Conservation (phyloP, 1,140 invertebrate genomes). For the Orius insidiosus region DNA sequence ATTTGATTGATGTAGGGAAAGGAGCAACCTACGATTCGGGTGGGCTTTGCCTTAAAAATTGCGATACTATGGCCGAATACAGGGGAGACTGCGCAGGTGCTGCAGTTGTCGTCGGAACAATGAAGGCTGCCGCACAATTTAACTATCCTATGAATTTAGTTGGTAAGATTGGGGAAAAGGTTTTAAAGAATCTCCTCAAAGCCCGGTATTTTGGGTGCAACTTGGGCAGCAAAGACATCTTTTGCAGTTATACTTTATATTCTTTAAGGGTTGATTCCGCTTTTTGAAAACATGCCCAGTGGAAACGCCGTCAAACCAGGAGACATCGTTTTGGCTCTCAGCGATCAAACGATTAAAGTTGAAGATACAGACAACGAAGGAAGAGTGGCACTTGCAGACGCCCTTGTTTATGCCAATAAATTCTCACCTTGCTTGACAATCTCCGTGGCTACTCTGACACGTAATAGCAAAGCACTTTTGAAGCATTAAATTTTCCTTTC, state of each 20-base stretch:
- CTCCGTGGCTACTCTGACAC: constrained; percentile 31
- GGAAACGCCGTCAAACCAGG: constrained; percentile 70
- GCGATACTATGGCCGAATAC: constrained; percentile 60
- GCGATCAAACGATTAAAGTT: constrained; percentile 36
- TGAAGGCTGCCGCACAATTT: constrained; percentile 49
- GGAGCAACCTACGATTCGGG: constrained; percentile 82
- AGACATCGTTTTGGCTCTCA: constrained; percentile 66
- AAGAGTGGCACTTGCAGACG: constrained; percentile 36
- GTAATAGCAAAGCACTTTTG: constrained; percentile 1
- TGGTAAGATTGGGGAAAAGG: too few species aligned
- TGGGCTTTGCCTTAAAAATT: constrained; percentile 66
- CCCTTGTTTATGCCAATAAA: constrained; percentile 28
- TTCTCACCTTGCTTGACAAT: constrained; percentile 31
- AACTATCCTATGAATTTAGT: constrained; percentile 55
- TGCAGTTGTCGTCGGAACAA: constrained; percentile 52
- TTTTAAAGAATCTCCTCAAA: too few species aligned
- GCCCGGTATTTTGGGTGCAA: too few species aligned
- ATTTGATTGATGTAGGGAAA: constrained; percentile 31
- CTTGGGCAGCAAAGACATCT: too few species aligned
- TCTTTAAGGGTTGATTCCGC: constrained; percentile 42
- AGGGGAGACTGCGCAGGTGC: constrained; percentile 79
- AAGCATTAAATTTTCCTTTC: constrained; percentile 4
- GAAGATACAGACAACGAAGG: constrained; percentile 38
- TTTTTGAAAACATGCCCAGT: constrained; percentile 76
- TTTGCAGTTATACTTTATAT: too few species aligned